Percentiles rank a stretch among this genome's conserved stretches.
Evolutionary conservation across 30 jellyfish, hydroid and myxozoan genomes (phyloP).

Genomic region (Aurelia sp.): DNA sequence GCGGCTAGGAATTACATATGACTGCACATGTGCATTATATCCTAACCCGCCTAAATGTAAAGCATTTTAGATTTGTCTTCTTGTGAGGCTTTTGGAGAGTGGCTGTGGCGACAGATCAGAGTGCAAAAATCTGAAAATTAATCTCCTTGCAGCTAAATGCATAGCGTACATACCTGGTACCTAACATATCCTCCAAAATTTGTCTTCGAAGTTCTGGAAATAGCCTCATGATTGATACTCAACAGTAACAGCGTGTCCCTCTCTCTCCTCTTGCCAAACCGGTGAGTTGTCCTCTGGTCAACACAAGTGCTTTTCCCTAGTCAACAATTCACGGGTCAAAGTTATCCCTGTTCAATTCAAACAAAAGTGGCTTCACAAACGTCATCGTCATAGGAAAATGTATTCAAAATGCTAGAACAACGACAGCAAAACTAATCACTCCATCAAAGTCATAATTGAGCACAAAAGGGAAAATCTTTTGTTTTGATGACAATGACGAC

Average conservation of each 20-base stretch:
- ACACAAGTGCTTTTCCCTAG: no score
- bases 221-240: constrained; percentile 20
- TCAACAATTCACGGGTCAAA: neutral
- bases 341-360: neutral
- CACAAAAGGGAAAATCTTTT: constrained; percentile 46
- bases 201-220: constrained; percentile 80
- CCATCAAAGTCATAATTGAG: constrained; percentile 11
- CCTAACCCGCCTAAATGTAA: no score
- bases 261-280: no score
- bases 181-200: constrained; percentile 90
- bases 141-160: no score
- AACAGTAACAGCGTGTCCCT: no score
- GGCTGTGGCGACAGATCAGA: no score
- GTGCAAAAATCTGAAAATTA: no score
- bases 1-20: no score
- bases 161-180: constrained; percentile 68
- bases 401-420: neutral
- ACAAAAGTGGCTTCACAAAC: neutral
- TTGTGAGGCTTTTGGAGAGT: no score
- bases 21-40: no score
- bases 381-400: constrained; percentile 1
- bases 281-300: no score
- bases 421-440: neutral
- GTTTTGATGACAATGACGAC: neutral
- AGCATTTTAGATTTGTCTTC: no score